phyloP scores from a whole-genome alignment of 2,797 vertebrate species.

The Lepilemur septentrionalis region DNA sequence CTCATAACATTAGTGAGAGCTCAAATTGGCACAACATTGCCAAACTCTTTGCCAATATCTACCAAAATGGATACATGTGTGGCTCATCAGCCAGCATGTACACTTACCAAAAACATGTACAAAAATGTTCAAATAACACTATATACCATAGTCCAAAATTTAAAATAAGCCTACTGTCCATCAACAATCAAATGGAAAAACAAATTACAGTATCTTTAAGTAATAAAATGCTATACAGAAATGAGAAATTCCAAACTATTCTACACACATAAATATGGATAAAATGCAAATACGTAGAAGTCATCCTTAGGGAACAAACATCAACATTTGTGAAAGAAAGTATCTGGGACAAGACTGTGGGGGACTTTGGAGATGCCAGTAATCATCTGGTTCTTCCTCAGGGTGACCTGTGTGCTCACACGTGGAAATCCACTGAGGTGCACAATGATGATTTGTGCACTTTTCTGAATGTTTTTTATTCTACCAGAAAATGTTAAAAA shows the following conservation, averaged over 20 bases:
- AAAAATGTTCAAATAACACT: background rate
- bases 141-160: background rate
- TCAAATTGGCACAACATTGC: background rate
- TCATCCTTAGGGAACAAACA: background rate
- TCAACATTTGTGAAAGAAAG: background rate
- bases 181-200: background rate
- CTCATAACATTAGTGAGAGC: background rate
- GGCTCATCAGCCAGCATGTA: background rate
- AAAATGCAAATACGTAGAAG: background rate
- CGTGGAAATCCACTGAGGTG: background rate
- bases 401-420: background rate
- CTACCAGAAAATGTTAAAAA: background rate
- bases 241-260: background rate
- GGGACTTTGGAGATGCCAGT: background rate
- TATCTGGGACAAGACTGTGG: fast-evolving
- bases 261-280: background rate
- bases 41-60: background rate
- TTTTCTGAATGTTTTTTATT: background rate
- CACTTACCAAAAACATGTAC: background rate
- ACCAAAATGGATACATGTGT: background rate
- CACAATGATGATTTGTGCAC: background rate
- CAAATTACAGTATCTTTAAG: background rate
- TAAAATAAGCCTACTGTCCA: background rate
- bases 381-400: background rate
- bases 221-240: background rate